Percentiles rank a stretch among this genome's conserved stretches.
Conservation (phyloP, 1,140 invertebrate genomes). For the Amphibalanus amphitrite region DNA sequence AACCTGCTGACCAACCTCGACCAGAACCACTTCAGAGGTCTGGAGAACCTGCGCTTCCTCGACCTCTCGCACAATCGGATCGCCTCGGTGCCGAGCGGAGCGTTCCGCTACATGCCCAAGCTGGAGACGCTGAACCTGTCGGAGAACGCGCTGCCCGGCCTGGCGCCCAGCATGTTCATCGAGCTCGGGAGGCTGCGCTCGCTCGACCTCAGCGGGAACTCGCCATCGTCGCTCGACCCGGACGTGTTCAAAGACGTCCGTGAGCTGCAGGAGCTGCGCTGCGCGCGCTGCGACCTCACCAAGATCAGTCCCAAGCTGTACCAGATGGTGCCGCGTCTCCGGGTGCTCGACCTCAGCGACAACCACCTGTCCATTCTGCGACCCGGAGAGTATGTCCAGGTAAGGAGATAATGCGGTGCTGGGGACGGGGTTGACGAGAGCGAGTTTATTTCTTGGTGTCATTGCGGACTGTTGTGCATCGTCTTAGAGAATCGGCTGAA, state of each 20-base stretch:
- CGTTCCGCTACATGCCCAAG: constrained; percentile 45
- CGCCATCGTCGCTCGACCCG: constrained; percentile 44
- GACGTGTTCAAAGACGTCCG: constrained; percentile 57
- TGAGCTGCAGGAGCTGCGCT: constrained; percentile 42
- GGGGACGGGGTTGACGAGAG: too few species aligned
- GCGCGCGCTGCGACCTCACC: constrained; percentile 44
- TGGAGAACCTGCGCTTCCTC: constrained; percentile 28
- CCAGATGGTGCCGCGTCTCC: constrained; percentile 27
- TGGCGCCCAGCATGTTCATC: constrained; percentile 47
- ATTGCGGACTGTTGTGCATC: too few species aligned
- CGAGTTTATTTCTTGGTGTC: too few species aligned
- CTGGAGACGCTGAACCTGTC: constrained; percentile 46
- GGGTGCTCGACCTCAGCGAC: constrained; percentile 51
- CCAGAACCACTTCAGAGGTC: constrained; percentile 27
- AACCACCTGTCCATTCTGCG: constrained; percentile 48
- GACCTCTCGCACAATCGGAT: constrained; percentile 33
- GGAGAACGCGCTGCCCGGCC: constrained; percentile 45
- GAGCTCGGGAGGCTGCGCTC: constrained; percentile 43
- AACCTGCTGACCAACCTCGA: constrained; percentile 53
- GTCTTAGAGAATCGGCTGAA: too few species aligned
- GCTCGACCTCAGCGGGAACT: constrained; percentile 55
- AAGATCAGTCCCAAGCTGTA: constrained; percentile 51
- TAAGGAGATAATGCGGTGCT: too few species aligned
- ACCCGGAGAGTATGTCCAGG: constrained; percentile 22
- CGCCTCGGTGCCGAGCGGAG: constrained; percentile 39